Base-by-base conservation (phyloP, 2,797 vertebrate genomes). In the Sitta carolinensis region DNA sequence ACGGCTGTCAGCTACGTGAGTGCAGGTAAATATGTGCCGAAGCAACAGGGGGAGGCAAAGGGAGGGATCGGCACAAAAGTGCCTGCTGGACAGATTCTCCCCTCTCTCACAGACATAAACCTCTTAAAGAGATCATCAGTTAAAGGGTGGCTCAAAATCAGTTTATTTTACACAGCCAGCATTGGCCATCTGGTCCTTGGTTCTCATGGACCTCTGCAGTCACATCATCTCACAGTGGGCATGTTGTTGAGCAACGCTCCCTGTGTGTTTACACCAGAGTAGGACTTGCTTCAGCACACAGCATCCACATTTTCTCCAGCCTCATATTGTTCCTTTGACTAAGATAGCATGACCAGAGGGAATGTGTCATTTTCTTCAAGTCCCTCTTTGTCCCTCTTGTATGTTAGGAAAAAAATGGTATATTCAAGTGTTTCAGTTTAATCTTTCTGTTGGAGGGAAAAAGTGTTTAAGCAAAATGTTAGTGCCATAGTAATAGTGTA, bases 291-390 rank as follows among this genome's bases (percentile, higher is more conserved):
- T 97, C 95, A 91, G 93, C 91, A 69, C 89, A 94, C 73, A 62
- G 84, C 93, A 96, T 96, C 96, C 95, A 92, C 94, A 77, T 96
- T 96, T 97, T 78, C 62, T 89, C 72, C 91, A 89, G 84, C 67
- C 91, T 93, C 68, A 9, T 94, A 26, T 21, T 78, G 94, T 97
- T 96, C 95, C 51, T 96, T 96, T 96, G 97, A 96, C 89, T 97
- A 95, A 96, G 97, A 95, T 54, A 93, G 78, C 96, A 95, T 93
- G 91, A 94, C 79, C 94, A 93, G 95, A 94, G 96, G 97, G 93
- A 94, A 87, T 67, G 17, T 91, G 73, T 94, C 78, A n/a, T 94
- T 91, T 84, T 73, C 61, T 93, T 89, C 79, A 85, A 96, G 70
- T 93, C 91, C 87, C 91, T 97, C 94, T 93, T 93, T 93, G 90